Percentiles rank a stretch among this genome's conserved stretches.
phyloP scores from a whole-genome alignment of 1,140 invertebrate genomes.

The Cotesia glomerata region DNA sequence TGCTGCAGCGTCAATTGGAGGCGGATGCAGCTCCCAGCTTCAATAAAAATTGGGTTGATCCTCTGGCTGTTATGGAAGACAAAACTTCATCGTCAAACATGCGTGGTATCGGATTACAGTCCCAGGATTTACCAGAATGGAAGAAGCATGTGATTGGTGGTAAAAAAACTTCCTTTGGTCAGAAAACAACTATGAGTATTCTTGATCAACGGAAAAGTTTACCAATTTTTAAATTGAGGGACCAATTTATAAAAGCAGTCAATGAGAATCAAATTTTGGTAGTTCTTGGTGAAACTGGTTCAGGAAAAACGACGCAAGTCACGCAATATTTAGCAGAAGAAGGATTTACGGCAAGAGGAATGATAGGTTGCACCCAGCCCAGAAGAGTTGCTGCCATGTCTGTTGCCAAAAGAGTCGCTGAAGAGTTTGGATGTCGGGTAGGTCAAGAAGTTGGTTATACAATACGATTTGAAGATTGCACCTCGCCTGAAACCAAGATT shows the following conservation, averaged over 20 bases:
- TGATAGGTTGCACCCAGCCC: conserved; percentile 95
- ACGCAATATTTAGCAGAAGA: conserved; percentile 97
- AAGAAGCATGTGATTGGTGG: conserved; percentile 98
- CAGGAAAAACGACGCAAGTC: conserved; percentile 99
- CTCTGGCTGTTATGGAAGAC: conserved; percentile 82
- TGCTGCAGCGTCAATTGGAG: conserved; percentile 90
- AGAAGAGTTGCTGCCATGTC: conserved; percentile 97
- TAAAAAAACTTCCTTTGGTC: conserved; percentile 96
- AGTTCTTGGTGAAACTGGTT: conserved; percentile 98
- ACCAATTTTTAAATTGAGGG: conserved; percentile 95
- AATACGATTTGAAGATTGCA: conserved; percentile 99
- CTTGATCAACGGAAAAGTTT: conserved; percentile 94
- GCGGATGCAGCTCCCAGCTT: conserved; percentile 83
- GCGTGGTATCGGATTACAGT: conserved; percentile 80
- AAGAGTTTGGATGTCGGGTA: conserved; percentile 96
- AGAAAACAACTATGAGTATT: conserved; percentile 94
- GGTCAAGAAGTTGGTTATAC: conserved; percentile 99
- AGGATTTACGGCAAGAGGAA: conserved; percentile 90
- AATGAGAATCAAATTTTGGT: conserved; percentile 98
- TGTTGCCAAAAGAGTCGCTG: conserved; percentile 96
- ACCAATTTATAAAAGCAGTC: conserved; percentile 95
- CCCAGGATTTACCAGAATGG: conserved; percentile 96
- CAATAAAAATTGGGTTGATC: conserved; percentile 96
- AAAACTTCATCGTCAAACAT: conserved; percentile 77
- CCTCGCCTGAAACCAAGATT: conserved; percentile 96